phyloP scores from a whole-genome alignment of 2,888 invertebrate species.

The Phasia obesa region DNA sequence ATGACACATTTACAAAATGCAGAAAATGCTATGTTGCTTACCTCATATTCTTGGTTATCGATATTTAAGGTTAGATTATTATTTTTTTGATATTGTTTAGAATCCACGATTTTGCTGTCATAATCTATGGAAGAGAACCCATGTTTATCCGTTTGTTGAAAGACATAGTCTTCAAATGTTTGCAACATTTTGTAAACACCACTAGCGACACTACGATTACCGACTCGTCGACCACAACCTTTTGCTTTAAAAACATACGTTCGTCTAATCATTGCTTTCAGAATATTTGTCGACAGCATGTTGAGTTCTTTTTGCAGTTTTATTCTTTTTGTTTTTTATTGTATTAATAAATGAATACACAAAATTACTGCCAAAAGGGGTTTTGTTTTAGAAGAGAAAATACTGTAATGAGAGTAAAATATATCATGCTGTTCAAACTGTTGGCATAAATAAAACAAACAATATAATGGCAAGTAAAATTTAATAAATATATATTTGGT shows the following conservation, averaged over 20 bases:
- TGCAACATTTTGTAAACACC: conserved; percentile 47
- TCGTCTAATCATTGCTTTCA: conserved; percentile 56
- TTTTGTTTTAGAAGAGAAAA: neutral
- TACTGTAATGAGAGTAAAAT: conserved; percentile 21
- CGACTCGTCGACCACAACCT: conserved; percentile 34
- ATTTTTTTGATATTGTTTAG: conserved; percentile 7
- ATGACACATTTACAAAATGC: neutral
- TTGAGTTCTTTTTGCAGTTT: neutral
- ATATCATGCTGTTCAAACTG: neutral
- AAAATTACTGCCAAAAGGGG: neutral
- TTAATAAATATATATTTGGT: neutral
- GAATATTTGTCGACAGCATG: conserved; percentile 44
- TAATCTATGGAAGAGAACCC: conserved; percentile 10
- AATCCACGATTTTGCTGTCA: conserved; percentile 1
- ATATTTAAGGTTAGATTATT: neutral
- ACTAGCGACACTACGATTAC: neutral
- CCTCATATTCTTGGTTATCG: conserved; percentile 69
- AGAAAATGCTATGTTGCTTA: conserved; percentile 45
- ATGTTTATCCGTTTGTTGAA: conserved; percentile 53
- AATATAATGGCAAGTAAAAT: neutral
- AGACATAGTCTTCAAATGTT: conserved; percentile 72
- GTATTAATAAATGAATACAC: conserved; percentile 16
- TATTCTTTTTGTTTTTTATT: neutral
- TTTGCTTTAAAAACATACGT: conserved; percentile 47
- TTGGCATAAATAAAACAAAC: neutral